Base-by-base conservation (phyloP, 1,140 invertebrate genomes). In the Lanistes nyassanus region DNA sequence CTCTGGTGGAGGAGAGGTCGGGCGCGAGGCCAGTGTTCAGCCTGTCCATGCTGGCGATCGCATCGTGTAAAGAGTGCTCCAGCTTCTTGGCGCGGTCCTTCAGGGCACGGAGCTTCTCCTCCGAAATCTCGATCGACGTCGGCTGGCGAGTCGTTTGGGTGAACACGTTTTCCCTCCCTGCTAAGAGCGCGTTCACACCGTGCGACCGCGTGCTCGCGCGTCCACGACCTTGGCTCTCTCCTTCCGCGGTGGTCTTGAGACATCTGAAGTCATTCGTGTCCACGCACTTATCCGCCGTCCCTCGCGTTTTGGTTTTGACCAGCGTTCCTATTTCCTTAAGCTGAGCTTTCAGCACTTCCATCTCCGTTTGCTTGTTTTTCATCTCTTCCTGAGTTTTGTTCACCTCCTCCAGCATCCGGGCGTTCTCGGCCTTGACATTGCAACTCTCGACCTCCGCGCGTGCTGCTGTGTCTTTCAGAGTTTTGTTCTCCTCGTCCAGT, bases 61-160 rank as follows among this genome's bases (percentile, higher is more conserved):
- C 83, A 73, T 84, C 85, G 73, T 85, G 82, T 31, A 86, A 65
- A 39, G 85, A 86, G 51, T 76, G 79, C 74, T 86, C 85, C 19
- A 86, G 79, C 75, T 85, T 85, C 75, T 80, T 82, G 29, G 85
- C 85, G 73, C 82, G 82, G 64, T 77, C 75, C 72, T 81, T 81
- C 55, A 86, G 51, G 26, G 75, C 80, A n/a, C 78, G 70, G 9
- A 86, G 79, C 74, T 80, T 83, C 58, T 86, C 85, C 42, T 82
- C 79, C 0, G 85, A 82, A 29, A 86, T 81, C 47, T 83, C 81
- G 34, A 85, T 82, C 4, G 65, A 31, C 23, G 79, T 74, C 66
- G 77, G 56, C 56, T 80, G 60, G 69, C 65, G 29, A 6, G 39
- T 56, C 5, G 60, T 65, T 31, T 75, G 56, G 16, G 37, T 79